Percentiles rank a stretch among this genome's conserved stretches.
These are phyloP conservation scores for Tetraodon nigroviridis DNA, from an alignment of 2,113 vertebrate genomes.

Conservation along the genomic window DNA sequence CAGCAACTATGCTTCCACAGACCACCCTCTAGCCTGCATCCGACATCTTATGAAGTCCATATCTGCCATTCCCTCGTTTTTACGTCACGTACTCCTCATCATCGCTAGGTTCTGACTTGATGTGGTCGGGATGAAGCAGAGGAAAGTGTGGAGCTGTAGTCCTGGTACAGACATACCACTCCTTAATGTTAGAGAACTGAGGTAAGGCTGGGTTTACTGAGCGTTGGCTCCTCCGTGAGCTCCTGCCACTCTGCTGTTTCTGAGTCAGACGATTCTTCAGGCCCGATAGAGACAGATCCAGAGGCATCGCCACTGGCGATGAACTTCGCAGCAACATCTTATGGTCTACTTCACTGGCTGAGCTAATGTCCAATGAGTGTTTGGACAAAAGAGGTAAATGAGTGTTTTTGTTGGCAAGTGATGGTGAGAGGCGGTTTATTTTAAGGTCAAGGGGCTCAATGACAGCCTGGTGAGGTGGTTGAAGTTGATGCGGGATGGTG, in stretches of 20 bases:
- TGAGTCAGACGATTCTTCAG: slow-evolving; percentile 70
- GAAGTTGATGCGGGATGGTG: slow-evolving; percentile 49
- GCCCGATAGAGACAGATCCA: slow-evolving; percentile 68
- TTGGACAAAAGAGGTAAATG: slow-evolving; percentile 46
- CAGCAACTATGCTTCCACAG: slow-evolving; percentile 35
- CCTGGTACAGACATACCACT: slow-evolving; percentile 96
- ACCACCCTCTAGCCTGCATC: slow-evolving; percentile 25
- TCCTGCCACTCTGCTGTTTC: slow-evolving; percentile 51
- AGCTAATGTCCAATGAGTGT: slow-evolving; percentile 26
- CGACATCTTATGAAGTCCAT: slow-evolving; percentile 10
- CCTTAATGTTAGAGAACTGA: slow-evolving; percentile 92
- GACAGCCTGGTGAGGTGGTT: slow-evolving; percentile 46
- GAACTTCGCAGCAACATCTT: slow-evolving; percentile 59
- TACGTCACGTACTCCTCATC: slow-evolving; percentile 69
- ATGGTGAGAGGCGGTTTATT: slow-evolving; percentile 55
- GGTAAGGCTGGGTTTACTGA: slow-evolving; percentile 80
- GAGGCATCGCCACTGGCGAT: slow-evolving; percentile 51
- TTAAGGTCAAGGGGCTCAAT: slow-evolving; percentile 68
- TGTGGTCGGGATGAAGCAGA: slow-evolving; percentile 63
- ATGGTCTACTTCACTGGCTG: slow-evolving; percentile 30
- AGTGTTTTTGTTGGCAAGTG: slow-evolving; percentile 21
- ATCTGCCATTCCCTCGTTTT: slow-evolving; percentile 8
- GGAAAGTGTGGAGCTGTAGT: slow-evolving; percentile 60
- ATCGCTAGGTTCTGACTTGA: slow-evolving; percentile 67
- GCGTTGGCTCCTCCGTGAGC: slow-evolving; percentile 49